Percentiles rank a stretch among this genome's conserved stretches.
Conservation (phyloP, 2,888 invertebrate species). For the Anthophora plumipes region DNA sequence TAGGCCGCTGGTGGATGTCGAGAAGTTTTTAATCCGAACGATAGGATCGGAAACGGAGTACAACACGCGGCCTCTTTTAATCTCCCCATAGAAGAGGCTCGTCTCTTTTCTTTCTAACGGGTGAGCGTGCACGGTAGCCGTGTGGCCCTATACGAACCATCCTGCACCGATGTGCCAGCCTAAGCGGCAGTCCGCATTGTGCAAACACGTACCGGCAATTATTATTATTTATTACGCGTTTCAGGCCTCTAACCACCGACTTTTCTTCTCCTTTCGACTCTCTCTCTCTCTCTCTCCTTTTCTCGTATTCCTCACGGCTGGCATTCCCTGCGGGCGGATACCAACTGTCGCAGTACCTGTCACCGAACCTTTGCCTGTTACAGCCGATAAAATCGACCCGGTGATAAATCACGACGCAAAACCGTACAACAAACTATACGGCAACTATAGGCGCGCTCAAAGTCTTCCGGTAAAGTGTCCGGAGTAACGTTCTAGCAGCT, state of each 20-base stretch:
- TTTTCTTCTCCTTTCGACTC: slow-evolving; percentile 71
- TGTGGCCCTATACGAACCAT: slow-evolving; percentile 35
- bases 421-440: slow-evolving; percentile 16
- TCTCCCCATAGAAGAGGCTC: slow-evolving; percentile 59
- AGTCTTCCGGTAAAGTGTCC: slow-evolving; percentile 16
- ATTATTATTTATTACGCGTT: slow-evolving; percentile 82
- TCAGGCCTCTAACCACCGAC: slow-evolving; percentile 73
- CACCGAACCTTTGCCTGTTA: slow-evolving; percentile 63
- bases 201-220: slow-evolving; percentile 83
- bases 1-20: slow-evolving; percentile 3
- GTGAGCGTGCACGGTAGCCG: slow-evolving; percentile 10
- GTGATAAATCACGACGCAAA: slow-evolving; percentile 54
- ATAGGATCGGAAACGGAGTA: slow-evolving; percentile 23
- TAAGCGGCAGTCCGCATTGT: slow-evolving; percentile 81
- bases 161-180: slow-evolving; percentile 53
- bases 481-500: background rate
- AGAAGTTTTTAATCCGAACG: slow-evolving; percentile 31
- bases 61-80: slow-evolving; percentile 53
- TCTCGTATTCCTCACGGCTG: slow-evolving; percentile 25
- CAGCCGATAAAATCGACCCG: slow-evolving; percentile 64
- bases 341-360: slow-evolving; percentile 74
- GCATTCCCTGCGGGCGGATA: slow-evolving; percentile 61
- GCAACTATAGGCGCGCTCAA: background rate
- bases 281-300: slow-evolving; percentile 31
- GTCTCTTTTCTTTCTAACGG: slow-evolving; percentile 42